These are phyloP conservation scores for Dynastes hyllus DNA, from an alignment of 2,888 invertebrate genomes.

Conservation along the genomic window DNA sequence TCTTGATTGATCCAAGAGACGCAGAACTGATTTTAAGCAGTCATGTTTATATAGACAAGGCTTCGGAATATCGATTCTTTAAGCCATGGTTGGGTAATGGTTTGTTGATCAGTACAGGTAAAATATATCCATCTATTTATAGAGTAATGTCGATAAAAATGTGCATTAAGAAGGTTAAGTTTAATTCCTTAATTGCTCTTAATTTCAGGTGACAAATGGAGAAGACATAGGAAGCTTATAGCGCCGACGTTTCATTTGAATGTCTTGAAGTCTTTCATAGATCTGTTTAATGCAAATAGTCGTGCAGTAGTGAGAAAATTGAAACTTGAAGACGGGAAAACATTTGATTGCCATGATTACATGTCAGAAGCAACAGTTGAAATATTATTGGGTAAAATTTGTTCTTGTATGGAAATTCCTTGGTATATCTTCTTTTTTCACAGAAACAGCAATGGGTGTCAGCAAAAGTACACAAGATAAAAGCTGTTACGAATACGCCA, in stretches of 20 bases:
- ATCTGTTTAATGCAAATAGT: slow-evolving; percentile 89
- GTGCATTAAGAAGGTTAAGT: too few species aligned
- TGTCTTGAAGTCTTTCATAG: slow-evolving; percentile 89
- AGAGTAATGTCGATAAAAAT: background rate
- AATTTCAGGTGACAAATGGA: slow-evolving; percentile 84
- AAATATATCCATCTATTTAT: slow-evolving; percentile 53
- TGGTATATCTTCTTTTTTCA: slow-evolving; percentile 48
- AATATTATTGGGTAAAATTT: slow-evolving; percentile 78
- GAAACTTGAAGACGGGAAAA: slow-evolving; percentile 80
- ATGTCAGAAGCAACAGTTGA: slow-evolving; percentile 91
- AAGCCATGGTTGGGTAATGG: slow-evolving; percentile 90
- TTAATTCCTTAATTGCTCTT: background rate
- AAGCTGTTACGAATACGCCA: slow-evolving; percentile 88
- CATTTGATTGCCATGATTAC: slow-evolving; percentile 87
- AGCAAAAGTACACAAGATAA: slow-evolving; percentile 87
- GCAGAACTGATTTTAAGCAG: slow-evolving; percentile 86
- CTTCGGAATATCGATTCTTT: slow-evolving; percentile 85
- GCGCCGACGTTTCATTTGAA: slow-evolving; percentile 93
- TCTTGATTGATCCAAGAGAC: slow-evolving; percentile 84
- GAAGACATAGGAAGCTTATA: slow-evolving; percentile 87
- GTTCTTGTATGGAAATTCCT: background rate
- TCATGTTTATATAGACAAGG: slow-evolving; percentile 87
- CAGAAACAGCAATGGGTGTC: slow-evolving; percentile 93
- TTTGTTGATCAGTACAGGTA: slow-evolving; percentile 86
- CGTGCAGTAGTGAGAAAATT: slow-evolving; percentile 82